These are phyloP conservation scores for Leucophenga montana DNA, from an alignment of 2,888 invertebrate species.

Conservation along the genomic window DNA sequence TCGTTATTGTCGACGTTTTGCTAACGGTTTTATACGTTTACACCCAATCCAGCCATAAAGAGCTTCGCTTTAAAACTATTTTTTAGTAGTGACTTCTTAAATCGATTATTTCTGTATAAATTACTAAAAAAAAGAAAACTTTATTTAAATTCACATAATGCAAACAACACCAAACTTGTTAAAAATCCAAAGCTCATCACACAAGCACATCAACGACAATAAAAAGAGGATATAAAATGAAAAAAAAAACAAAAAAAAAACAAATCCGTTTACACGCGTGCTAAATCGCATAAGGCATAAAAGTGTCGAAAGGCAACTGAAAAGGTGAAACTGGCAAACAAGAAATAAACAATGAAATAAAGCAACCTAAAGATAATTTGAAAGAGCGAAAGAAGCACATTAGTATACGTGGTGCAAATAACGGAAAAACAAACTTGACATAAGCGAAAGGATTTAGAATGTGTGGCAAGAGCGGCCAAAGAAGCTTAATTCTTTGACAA, in stretches of 20 bases:
- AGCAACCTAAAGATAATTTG: constrained; percentile 39
- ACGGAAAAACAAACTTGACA: neutral
- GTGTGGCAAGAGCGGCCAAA: neutral
- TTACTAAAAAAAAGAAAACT: no score
- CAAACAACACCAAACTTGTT: neutral
- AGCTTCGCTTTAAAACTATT: no score
- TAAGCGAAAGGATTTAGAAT: neutral
- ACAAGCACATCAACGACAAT: neutral
- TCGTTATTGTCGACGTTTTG: no score
- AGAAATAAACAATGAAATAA: constrained; percentile 65
- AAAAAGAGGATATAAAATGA: neutral
- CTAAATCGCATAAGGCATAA: constrained; percentile 35
- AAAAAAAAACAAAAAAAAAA: neutral
- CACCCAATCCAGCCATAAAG: no score
- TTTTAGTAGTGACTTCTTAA: no score
- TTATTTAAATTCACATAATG: no score
- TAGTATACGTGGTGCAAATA: no score
- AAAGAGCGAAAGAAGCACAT: neutral
- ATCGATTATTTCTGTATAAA: no score
- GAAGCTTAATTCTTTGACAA: neutral
- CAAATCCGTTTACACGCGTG: neutral
- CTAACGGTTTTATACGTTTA: no score
- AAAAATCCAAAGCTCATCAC: neutral
- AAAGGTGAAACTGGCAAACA: constrained; percentile 42
- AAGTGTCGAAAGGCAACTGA: constrained; percentile 22